Evolutionary conservation across 2,888 invertebrate species (phyloP).

Genomic region (Eristalis tenax): DNA sequence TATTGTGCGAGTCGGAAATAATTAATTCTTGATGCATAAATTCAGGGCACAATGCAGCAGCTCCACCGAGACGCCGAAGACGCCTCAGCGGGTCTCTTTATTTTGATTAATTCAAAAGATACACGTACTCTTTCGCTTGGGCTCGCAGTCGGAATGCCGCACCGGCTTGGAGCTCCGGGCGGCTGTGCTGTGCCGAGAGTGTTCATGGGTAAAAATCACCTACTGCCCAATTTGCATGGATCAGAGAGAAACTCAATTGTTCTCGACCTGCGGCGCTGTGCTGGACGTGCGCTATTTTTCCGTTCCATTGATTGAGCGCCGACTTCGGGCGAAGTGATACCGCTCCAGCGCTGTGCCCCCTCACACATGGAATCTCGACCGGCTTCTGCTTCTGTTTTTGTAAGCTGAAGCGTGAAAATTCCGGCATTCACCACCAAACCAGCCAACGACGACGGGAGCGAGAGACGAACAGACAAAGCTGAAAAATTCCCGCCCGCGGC

Average conservation of each 20-base stretch:
- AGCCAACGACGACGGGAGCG: background rate
- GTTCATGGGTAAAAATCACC: constrained; percentile 43
- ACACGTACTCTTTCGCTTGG: background rate
- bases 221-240: constrained; percentile 59
- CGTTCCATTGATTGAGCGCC: constrained; percentile 64
- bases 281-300: constrained; percentile 30
- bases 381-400: constrained; percentile 1
- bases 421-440: constrained; percentile 8
- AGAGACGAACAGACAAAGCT: constrained; percentile 6
- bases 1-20: constrained; percentile 54
- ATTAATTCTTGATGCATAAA: constrained; percentile 62
- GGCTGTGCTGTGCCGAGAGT: constrained; percentile 5
- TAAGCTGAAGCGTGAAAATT: constrained; percentile 50
- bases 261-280: background rate
- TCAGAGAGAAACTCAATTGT: constrained; percentile 60
- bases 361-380: background rate
- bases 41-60: constrained; percentile 11
- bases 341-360: background rate
- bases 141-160: background rate
- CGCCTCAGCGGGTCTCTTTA: background rate
- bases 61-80: background rate
- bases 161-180: background rate
- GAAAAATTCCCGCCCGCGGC: constrained; percentile 6
- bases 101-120: background rate
- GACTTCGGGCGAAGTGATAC: constrained; percentile 30